Evolutionary conservation across 2,113 vertebrate species (phyloP).

Genomic region (Crotophaga sulcirostris): DNA sequence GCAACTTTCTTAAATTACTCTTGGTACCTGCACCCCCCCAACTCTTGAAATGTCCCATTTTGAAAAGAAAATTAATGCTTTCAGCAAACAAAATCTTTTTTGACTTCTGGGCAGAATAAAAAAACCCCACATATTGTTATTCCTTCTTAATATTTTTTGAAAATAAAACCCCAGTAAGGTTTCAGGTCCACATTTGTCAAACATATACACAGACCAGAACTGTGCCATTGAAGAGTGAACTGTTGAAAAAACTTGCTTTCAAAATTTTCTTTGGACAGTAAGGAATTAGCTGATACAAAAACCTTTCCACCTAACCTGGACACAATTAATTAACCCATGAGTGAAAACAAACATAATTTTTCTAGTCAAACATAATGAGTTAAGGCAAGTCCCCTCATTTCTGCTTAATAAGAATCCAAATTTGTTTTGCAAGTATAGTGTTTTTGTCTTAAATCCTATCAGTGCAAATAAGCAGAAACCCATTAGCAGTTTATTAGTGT

Average conservation of each 20-base stretch:
- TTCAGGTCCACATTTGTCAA: slow-evolving; percentile 36
- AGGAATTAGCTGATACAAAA: background rate
- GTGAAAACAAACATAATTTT: background rate
- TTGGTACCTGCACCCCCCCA: background rate
- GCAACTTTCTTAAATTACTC: background rate
- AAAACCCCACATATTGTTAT: background rate
- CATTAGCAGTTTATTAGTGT: slow-evolving; percentile 36
- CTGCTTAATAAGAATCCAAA: background rate
- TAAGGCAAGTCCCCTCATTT: background rate
- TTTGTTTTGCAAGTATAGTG: background rate
- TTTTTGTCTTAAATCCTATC: slow-evolving; percentile 38
- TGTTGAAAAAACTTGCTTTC: background rate
- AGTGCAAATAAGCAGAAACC: slow-evolving; percentile 50
- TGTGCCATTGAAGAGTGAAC: background rate
- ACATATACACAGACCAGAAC: slow-evolving; percentile 26
- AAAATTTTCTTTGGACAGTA: background rate
- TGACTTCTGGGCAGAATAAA: background rate
- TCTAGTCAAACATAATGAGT: background rate
- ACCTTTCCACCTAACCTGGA: background rate
- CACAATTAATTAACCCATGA: background rate
- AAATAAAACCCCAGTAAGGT: background rate
- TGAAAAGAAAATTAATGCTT: background rate
- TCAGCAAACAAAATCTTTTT: background rate
- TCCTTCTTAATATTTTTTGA: background rate
- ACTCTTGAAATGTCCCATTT: background rate